Conservation (phyloP, 2,888 invertebrate species). For the Ochlodes sylvanus region DNA sequence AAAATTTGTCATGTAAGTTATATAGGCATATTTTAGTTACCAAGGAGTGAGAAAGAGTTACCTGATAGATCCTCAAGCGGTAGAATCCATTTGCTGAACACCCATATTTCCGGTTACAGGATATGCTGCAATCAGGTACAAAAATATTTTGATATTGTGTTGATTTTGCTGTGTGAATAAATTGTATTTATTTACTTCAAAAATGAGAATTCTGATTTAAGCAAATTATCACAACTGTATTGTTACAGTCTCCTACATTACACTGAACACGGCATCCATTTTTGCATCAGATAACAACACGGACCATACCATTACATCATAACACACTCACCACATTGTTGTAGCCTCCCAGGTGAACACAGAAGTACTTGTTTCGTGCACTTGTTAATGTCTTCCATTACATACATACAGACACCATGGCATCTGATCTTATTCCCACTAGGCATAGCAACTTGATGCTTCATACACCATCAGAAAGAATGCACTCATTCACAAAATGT, state of each 20-base stretch:
- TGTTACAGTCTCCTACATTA: background rate
- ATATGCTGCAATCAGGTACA: conserved; percentile 2
- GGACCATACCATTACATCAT: conserved; percentile 48
- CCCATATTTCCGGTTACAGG: background rate
- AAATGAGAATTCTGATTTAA: background rate
- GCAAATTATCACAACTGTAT: background rate
- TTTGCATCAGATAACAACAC: conserved; percentile 38
- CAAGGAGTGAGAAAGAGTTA: background rate
- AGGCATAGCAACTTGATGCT: conserved; percentile 43
- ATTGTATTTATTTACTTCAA: background rate
- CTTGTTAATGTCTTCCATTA: conserved; percentile 44
- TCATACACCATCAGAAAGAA: conserved; percentile 45
- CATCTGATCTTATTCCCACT: conserved; percentile 46
- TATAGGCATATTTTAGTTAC: background rate
- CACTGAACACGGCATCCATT: conserved; percentile 10
- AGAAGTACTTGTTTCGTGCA: conserved; percentile 38
- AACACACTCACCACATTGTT: conserved; percentile 52
- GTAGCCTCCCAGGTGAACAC: conserved; percentile 43
- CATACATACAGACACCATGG: conserved; percentile 50
- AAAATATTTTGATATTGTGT: background rate
- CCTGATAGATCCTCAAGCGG: background rate
- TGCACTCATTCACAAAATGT: conserved; percentile 43
- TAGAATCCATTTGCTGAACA: background rate
- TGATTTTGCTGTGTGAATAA: background rate
- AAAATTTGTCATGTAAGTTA: too few relatives aligned